Base-by-base conservation (phyloP, 2,113 vertebrate genomes). In the Monopterus albus region DNA sequence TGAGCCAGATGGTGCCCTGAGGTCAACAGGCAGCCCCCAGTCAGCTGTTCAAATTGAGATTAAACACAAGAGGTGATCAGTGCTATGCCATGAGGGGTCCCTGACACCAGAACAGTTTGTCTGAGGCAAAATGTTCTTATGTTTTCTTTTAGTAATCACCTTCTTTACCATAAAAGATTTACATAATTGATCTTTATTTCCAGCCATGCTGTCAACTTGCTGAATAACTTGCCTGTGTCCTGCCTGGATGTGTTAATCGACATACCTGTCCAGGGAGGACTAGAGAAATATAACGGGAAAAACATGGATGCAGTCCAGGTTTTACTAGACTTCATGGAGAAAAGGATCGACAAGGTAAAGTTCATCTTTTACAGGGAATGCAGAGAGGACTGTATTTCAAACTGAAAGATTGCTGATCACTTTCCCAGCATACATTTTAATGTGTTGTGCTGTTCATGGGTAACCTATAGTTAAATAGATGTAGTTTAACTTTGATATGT, bases 291-390 rank as follows among this genome's bases (percentile, higher is more conserved):
- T 73, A 93, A 94, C 47, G 96, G 96, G 31, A 97, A 96, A 92
- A 97, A 98, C 87, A 94, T 99, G 95, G 91, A 95, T 49, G 93
- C 90, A 13, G 87, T 99, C 83, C 94, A 96, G 36, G 89, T 95
- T 81, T 89, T 99, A 39, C 81, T 99, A 79, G 94, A 89, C 86
- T 99, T 99, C 88, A 98, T 99, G 98, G 97, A 97, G 90, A 98
- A 95, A 88, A 95, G 98, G 87, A 96, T 99, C 72, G 96, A 99
- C 92, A 97, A 96, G 96, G 98, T 99, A 94, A 87, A 46, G 31
- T 66, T 84, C 18, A 31, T 59, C 23, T 43, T 77, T 53, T 57
- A 29, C 23, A 15, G 2, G 21, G 4, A 23, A 12, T 6, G 3
- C 3, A n/a, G n/a, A n/a, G n/a, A n/a, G n/a, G n/a, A n/a, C n/a